phyloP scores from a whole-genome alignment of 2,888 invertebrate genomes.

The Drosophila siamana region DNA sequence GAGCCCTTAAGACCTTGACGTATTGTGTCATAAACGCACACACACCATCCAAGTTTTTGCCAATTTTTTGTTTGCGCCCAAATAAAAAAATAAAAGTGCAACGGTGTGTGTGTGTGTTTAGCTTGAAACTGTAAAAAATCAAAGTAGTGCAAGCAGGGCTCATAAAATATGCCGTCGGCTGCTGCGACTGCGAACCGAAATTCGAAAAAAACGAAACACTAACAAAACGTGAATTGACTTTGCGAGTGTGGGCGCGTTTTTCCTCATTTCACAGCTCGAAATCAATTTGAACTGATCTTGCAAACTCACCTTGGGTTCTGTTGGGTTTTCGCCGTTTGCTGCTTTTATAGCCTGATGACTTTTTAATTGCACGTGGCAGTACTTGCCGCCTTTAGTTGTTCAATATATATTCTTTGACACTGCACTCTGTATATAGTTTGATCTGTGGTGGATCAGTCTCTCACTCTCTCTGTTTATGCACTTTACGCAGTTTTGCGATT shows the following conservation, averaged over 20 bases:
- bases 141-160: slow-evolving; percentile 75
- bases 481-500: slow-evolving; percentile 16
- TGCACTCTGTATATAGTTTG: slow-evolving; percentile 23
- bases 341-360: slow-evolving; percentile 59
- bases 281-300: slow-evolving; percentile 37
- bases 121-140: slow-evolving; percentile 77
- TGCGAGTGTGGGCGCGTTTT: slow-evolving; percentile 54
- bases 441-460: slow-evolving; percentile 55
- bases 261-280: background rate
- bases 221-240: slow-evolving; percentile 56
- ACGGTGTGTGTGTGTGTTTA: slow-evolving; percentile 42
- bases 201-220: slow-evolving; percentile 24
- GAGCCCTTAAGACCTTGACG: slow-evolving; percentile 68
- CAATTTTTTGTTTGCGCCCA: slow-evolving; percentile 40
- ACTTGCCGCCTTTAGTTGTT: slow-evolving; percentile 21
- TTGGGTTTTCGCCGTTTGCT: slow-evolving; percentile 22
- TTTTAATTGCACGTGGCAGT: slow-evolving; percentile 68
- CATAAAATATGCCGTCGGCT: slow-evolving; percentile 71
- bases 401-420: slow-evolving; percentile 29
- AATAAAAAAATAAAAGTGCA: slow-evolving; percentile 53
- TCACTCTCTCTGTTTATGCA: slow-evolving; percentile 29
- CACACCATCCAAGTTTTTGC: slow-evolving; percentile 39
- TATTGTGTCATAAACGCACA: slow-evolving; percentile 65
- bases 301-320: slow-evolving; percentile 69
- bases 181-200: slow-evolving; percentile 24